Base-by-base conservation (phyloP, 2,888 invertebrate species). In the Caenorhabditis angaria region DNA sequence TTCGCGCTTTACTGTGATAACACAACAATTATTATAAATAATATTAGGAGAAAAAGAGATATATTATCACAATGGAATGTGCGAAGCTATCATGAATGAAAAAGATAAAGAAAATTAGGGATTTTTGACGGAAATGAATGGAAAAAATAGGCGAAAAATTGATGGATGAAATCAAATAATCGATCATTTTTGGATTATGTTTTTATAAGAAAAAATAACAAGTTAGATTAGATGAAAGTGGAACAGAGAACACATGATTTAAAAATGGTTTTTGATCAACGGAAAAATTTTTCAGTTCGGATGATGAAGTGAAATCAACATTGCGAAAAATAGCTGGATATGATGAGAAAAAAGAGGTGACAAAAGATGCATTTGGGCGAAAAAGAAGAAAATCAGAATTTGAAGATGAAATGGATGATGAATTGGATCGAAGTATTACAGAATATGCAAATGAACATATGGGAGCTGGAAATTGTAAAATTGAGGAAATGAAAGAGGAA, bases 341-440 rank as follows among this genome's bases (percentile, higher is more conserved):
- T 12, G 64, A 70, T 53, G 58, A 61, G n/a, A 29, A 58, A 12
- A 70, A 67, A 51, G 64, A 70, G 47, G 62, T 62, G 51, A 65
- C 63, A 56, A 77, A 63, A 57, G 69, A 71, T 65, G 69, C 69
- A 27, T 74, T 74, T 56, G 74, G 74, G 24, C 14, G 74, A 12
- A 61, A 63, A 12, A 50, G 62, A 57, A 41, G 66, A 48, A 63
- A 61, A n/a, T 70, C 73, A 5, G 81, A 82, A 10, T 83, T 83
- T 62, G 83, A 82, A 56, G 63, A 69, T 58, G 83, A 83, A 18
- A 82, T 82, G 81, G 82, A 83, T 29, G 73, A 65, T 55, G 80
- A 82, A 29, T 67, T 83, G 55, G 78, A 81, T 64, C 64, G 64
- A 20, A 70, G 78, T 20, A 80, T 83, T 54, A 64, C 61, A 18